These are phyloP conservation scores for Harpalus rufipes DNA, from an alignment of 2,888 invertebrate species.

Conservation along the genomic window DNA sequence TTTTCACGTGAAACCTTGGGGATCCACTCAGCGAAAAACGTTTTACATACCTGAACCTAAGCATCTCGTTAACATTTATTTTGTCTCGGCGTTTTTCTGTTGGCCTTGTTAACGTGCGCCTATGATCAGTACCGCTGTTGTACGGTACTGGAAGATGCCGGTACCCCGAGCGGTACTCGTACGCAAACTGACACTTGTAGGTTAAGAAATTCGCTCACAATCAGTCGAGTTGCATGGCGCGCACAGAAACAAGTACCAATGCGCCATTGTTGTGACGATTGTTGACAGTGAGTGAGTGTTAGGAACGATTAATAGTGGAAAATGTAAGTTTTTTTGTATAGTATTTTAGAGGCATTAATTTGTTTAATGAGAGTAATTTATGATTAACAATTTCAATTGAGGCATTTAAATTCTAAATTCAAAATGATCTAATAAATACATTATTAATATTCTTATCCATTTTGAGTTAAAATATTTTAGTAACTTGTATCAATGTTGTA, in stretches of 20 bases:
- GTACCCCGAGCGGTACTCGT: constrained; percentile 64
- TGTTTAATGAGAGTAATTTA: not conserved
- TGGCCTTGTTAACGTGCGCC: constrained; percentile 54
- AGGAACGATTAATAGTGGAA: not conserved
- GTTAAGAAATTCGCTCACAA: constrained; percentile 64
- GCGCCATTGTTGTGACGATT: constrained; percentile 15
- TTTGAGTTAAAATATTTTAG: too few relatives aligned
- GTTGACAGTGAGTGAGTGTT: constrained; percentile 18
- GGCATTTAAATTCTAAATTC: too few relatives aligned
- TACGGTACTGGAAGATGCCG: constrained; percentile 65
- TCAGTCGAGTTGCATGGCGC: constrained; percentile 45
- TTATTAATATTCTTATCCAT: too few relatives aligned
- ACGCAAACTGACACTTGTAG: constrained; percentile 65
- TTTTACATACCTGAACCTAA: not conserved
- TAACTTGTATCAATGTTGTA: too few relatives aligned
- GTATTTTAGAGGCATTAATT: not conserved
- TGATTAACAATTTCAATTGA: not conserved
- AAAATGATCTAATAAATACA: too few relatives aligned
- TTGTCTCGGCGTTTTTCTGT: not conserved
- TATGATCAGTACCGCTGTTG: constrained; percentile 59
- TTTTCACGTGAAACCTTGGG: too few relatives aligned
- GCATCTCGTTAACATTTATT: not conserved
- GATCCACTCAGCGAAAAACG: too few relatives aligned
- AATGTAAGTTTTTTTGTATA: constrained; percentile 12
- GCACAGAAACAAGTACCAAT: constrained; percentile 32